Conservation (phyloP, 2,113 vertebrate species). For the Callorhinus ursinus region DNA sequence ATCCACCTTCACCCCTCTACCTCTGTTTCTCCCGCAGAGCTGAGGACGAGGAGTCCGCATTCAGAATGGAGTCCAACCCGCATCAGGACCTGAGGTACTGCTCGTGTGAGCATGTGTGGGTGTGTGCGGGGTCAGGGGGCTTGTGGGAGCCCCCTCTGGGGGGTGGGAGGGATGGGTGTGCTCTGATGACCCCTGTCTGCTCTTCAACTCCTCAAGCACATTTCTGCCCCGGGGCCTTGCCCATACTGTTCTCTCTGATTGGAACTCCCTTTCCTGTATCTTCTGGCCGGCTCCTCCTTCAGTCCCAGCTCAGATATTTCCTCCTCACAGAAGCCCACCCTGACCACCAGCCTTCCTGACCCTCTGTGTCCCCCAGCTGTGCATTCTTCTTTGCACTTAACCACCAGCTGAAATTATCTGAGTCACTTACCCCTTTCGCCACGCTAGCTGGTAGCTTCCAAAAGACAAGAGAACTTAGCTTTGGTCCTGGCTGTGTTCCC, state of each 20-base stretch:
- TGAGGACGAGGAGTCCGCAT: not conserved
- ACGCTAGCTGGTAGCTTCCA: not conserved
- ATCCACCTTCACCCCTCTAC: fast-evolving
- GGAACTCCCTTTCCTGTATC: not conserved
- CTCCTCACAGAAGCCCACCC: not conserved
- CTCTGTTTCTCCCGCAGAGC: not conserved
- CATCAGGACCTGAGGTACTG: conserved; percentile 34
- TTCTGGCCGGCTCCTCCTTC: not conserved
- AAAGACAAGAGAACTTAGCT: not conserved
- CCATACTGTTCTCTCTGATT: not conserved
- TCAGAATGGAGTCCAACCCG: not conserved
- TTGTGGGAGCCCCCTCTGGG: not conserved
- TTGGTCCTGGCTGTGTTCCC: not conserved
- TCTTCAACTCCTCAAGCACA: not conserved
- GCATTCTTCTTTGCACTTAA: not conserved
- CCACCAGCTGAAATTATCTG: not conserved
- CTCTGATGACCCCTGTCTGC: not conserved
- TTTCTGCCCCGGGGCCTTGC: not conserved
- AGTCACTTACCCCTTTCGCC: not conserved
- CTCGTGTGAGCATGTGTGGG: not conserved
- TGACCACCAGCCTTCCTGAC: not conserved
- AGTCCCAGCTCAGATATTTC: not conserved
- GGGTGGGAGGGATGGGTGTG: not conserved
- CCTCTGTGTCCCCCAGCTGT: not conserved
- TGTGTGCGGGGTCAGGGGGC: fast-evolving